Percentiles rank a stretch among this genome's conserved stretches.
phyloP scores from a whole-genome alignment of 2,797 vertebrate species.

The Betta splendens region DNA sequence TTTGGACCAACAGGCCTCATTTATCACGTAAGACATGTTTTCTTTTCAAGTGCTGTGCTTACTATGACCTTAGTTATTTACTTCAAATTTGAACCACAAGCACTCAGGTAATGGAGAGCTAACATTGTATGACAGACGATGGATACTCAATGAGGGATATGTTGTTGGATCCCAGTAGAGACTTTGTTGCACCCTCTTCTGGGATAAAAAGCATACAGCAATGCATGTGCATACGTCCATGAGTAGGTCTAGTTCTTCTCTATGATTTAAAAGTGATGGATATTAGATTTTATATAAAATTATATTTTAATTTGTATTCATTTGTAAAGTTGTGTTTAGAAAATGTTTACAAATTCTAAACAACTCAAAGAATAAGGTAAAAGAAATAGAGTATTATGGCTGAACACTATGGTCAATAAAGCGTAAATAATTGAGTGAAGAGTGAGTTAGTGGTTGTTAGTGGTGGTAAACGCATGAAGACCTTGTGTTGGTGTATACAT shows the following conservation, averaged over 20 bases:
- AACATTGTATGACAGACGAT: neutral
- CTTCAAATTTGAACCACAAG: constrained; percentile 11
- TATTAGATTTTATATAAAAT: too few species aligned
- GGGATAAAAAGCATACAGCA: constrained; percentile 54
- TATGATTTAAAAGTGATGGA: too few species aligned
- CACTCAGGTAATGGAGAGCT: constrained; percentile 1
- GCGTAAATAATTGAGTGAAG: too few species aligned
- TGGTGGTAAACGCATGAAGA: too few species aligned
- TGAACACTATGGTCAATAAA: too few species aligned
- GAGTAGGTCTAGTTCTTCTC: too few species aligned
- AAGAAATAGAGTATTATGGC: too few species aligned
- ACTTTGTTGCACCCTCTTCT: constrained; percentile 74
- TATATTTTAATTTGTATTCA: too few species aligned
- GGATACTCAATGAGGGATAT: constrained; percentile 3
- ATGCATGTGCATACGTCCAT: neutral
- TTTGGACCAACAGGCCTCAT: neutral
- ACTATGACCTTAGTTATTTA: constrained; percentile 3
- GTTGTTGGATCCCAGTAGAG: constrained; percentile 14
- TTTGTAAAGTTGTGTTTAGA: too few species aligned
- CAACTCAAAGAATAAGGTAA: too few species aligned
- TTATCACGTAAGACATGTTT: constrained; percentile 9
- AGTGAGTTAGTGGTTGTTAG: neutral
- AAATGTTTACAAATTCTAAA: too few species aligned
- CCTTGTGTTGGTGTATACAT: too few species aligned
- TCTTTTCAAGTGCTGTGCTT: constrained; percentile 2